These are phyloP conservation scores for Dexiosoma caninum DNA, from an alignment of 2,888 invertebrate genomes.

Conservation along the genomic window DNA sequence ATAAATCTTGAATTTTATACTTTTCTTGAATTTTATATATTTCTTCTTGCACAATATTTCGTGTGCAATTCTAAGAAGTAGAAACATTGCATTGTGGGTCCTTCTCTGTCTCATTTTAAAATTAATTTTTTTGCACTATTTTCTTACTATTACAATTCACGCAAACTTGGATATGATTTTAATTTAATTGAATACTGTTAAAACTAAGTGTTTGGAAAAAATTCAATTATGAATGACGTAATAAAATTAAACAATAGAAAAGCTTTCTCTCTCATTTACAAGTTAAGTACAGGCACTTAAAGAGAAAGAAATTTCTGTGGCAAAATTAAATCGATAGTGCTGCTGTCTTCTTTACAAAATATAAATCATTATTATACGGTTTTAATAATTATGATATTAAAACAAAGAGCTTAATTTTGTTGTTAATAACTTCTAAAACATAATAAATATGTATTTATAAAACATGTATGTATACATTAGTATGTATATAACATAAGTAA, in stretches of 20 bases:
- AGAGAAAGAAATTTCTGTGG: too few relatives aligned
- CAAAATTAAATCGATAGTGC: too few relatives aligned
- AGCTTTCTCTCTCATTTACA: neutral
- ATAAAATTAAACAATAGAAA: neutral
- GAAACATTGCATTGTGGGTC: neutral
- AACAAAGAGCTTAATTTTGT: too few relatives aligned
- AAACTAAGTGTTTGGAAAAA: neutral
- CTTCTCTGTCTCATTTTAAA: neutral
- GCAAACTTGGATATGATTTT: neutral
- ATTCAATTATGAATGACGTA: neutral
- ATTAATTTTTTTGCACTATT: neutral
- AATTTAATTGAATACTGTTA: neutral
- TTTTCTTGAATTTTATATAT: neutral
- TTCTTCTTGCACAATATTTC: neutral
- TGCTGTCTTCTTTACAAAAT: too few relatives aligned
- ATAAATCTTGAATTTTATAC: neutral
- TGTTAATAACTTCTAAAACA: too few relatives aligned
- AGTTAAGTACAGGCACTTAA: too few relatives aligned
- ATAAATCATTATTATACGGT: too few relatives aligned
- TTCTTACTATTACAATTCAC: neutral
- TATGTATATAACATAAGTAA: too few relatives aligned
- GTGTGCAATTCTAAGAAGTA: too few relatives aligned
- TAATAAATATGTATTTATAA: too few relatives aligned
- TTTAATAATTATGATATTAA: too few relatives aligned
- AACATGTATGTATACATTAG: too few relatives aligned